Base-by-base conservation (phyloP, 2,888 invertebrate species). In the Sphaerophoria rueppellii region DNA sequence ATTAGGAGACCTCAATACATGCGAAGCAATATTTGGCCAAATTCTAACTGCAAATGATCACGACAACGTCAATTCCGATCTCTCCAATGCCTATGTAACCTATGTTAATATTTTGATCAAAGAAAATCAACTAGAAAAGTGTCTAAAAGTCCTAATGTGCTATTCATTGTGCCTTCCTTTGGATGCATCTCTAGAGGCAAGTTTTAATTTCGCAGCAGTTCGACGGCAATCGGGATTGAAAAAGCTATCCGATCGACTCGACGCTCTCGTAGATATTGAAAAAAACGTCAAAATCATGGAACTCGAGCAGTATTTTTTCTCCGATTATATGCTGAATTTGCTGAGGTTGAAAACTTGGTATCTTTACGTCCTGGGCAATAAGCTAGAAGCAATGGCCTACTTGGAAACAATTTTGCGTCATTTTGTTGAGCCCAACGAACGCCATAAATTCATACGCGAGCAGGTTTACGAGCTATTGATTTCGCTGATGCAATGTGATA, bases 11-110 rank as follows among this genome's bases (percentile, higher is more conserved):
- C 85, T 89, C 6, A 92, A 93, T 12, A 91, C 88, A 54, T 93
- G 93, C 73, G 87, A 93, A n/a, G 93, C 92, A 86, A 93, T 94
- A 63, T 90, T 94, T 46, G 91, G 92, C 87, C 93, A 93, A 32
- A 91, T 93, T 5, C 89, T 93, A 11, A 86, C 83, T 12, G 80
- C 73, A 34, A 73, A 88, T 32, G 73, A 75, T 65, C 87, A 87
- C 34, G 63, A 83, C 2, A 77, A 87, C 48, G 55, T 83, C 0
- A 85, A 88, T 43, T 88, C 89, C 0, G 90, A 91, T 60, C 80
- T 89, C 0, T 87, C 89, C 12, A 88, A 89, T 73, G 89, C 89
- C 0, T 88, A 88, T 54, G 73, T 90, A 2, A 87, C 87, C 3
- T 91, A 88, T 70, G 89, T 89, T 0, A 89, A 90, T 70, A 88